phyloP scores from a whole-genome alignment of 2,888 invertebrate species.

The Syritta pipiens region DNA sequence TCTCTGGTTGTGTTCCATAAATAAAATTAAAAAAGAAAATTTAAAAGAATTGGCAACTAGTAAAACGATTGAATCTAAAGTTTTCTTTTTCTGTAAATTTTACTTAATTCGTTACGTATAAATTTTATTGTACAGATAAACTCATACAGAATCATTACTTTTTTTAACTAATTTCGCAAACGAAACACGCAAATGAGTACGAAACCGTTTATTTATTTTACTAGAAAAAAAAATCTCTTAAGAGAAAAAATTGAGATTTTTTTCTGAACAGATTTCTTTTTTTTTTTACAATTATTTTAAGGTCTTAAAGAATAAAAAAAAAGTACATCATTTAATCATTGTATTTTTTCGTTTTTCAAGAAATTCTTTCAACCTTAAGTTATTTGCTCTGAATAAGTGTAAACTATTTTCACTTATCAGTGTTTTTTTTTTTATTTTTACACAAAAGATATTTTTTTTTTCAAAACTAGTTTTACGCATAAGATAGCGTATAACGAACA shows the following conservation, averaged over 20 bases:
- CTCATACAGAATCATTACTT: constrained; percentile 11
- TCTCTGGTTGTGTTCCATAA: constrained; percentile 12
- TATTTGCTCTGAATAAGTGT: constrained; percentile 39
- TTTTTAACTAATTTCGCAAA: constrained; percentile 35
- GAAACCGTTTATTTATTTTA: constrained; percentile 9
- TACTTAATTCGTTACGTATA: constrained; percentile 32
- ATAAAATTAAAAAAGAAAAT: constrained; percentile 46
- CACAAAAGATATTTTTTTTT: constrained; percentile 1
- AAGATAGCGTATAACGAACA: constrained; percentile 11
- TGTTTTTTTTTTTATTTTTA: neutral
- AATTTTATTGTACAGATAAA: constrained; percentile 21
- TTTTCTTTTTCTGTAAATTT: constrained; percentile 37
- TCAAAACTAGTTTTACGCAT: constrained; percentile 7
- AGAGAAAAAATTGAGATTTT: constrained; percentile 13
- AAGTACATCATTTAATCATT: constrained; percentile 25
- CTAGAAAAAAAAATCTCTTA: constrained; percentile 33
- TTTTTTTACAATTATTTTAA: constrained; percentile 22
- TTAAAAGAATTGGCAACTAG: constrained; percentile 52
- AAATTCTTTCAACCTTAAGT: constrained; percentile 23
- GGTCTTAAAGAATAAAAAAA: constrained; percentile 11
- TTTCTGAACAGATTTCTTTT: neutral
- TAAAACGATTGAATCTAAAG: constrained; percentile 28
- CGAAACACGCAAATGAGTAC: constrained; percentile 44
- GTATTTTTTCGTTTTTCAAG: constrained; percentile 14
- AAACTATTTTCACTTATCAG: constrained; percentile 19